Conservation (phyloP, 1,140 invertebrate species). For the Bombus polaris region DNA sequence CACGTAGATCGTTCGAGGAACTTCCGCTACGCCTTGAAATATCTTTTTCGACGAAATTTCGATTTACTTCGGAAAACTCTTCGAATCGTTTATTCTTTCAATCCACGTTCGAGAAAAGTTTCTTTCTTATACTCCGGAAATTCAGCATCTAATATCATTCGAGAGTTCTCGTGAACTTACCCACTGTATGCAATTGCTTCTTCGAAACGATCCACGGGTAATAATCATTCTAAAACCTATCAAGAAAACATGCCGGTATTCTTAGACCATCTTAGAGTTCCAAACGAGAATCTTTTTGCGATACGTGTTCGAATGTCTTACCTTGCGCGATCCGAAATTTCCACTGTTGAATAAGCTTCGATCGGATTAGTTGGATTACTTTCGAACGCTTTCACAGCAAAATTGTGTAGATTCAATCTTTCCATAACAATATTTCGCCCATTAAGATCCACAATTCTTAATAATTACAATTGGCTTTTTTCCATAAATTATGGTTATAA, state of each 20-base stretch:
- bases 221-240: conserved; percentile 26
- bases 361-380: too few species aligned
- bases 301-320: conserved; percentile 3
- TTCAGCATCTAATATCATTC: conserved; percentile 30
- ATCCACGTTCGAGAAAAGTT: conserved; percentile 18
- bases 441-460: too few species aligned
- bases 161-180: not conserved
- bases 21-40: not conserved
- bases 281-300: not conserved
- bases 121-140: conserved; percentile 24
- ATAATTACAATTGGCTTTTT: too few species aligned
- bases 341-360: too few species aligned
- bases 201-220: not conserved
- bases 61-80: not conserved
- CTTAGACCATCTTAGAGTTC: not conserved
- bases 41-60: conserved; percentile 19
- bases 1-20: not conserved
- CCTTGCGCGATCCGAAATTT: not conserved
- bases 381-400: too few species aligned
- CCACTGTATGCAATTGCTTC: not conserved
- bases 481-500: too few species aligned
- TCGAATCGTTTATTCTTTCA: conserved; percentile 19
- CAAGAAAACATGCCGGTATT: not conserved
- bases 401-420: too few species aligned
- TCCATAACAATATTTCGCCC: too few species aligned